These are phyloP conservation scores for Amphipyra tragopoginis DNA, from an alignment of 2,888 invertebrate genomes.

Conservation along the genomic window DNA sequence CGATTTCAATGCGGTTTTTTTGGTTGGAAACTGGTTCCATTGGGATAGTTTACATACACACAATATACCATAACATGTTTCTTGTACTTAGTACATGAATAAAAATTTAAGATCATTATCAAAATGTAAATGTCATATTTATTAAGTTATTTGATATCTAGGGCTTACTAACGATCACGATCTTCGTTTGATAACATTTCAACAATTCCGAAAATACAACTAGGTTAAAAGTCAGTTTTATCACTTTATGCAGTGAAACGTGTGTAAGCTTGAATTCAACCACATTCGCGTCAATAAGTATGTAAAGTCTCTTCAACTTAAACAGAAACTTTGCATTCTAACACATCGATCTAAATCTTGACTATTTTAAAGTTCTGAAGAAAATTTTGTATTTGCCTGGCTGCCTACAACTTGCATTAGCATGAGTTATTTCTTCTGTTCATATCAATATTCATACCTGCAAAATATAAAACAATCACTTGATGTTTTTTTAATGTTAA, in stretches of 20 bases:
- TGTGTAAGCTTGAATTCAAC: constrained; percentile 6
- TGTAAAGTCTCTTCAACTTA: constrained; percentile 17
- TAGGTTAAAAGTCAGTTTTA: neutral
- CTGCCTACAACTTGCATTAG: neutral
- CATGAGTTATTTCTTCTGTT: too few relatives aligned
- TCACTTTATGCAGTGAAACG: neutral
- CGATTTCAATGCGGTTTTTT: too few relatives aligned
- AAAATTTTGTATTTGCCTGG: neutral
- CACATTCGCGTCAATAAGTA: constrained; percentile 20
- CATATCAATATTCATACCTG: too few relatives aligned
- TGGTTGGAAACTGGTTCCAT: too few relatives aligned
- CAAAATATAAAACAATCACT: too few relatives aligned
- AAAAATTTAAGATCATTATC: too few relatives aligned
- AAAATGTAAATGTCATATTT: too few relatives aligned
- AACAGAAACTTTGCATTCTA: constrained; percentile 25
- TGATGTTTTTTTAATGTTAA: too few relatives aligned
- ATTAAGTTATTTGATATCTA: neutral
- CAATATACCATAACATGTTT: too few relatives aligned
- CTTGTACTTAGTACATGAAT: too few relatives aligned
- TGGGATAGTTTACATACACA: too few relatives aligned
- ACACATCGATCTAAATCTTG: constrained; percentile 14
- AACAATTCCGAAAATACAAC: neutral
- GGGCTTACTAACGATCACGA: neutral
- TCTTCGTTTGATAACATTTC: constrained; percentile 1
- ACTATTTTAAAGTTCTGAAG: constrained; percentile 6